Evolutionary conservation across 92 coral and sea anemone genomes (phyloP), one percentile per base, ranked within the genome.

Genomic region (Micromussa lordhowensis): DNA sequence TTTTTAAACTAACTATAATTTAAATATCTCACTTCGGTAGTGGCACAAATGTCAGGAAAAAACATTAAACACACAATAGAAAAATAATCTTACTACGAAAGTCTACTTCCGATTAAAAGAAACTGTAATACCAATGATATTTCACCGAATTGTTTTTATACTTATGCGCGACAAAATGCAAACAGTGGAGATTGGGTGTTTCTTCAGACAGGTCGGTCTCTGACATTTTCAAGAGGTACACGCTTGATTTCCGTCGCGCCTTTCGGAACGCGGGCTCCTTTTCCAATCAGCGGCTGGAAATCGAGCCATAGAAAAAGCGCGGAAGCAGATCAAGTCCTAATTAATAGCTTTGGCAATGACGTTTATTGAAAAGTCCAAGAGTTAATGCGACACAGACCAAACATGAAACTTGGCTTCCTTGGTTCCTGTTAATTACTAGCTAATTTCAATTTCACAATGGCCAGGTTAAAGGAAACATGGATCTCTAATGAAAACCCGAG

Each of bases 31-130:
- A 71, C 77, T 24, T 71, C 77, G 26, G 26, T 32, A 4, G 38
- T 69, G 48, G 18, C 77, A 71, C 34, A 15, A 36, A 14, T 16
- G 7, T 31, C 32, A 70, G 19, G 77, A 32, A 10, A 30, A 71
- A 71, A 22, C 19, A 68, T 36, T 32, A 36, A 71, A 32, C 16
- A 71, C 14, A 34, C 77, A 71, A 71, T 71, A 34, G 48, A 71
- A 71, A 71, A 30, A 19, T 71, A 5, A 71, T 71, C 10, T 1
- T 0, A 19, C 22, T 18, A 71, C 34, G 68, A 71, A 71, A 29
- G 21, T 71, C 48, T 21, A 71, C 34, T 71, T 71, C 77, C 77
- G 77, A 71, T 34, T 71, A 1, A 71, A 71, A 61, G 68, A 36
- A 71, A 34, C 77, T 30, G 36, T 34, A 22, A 32, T 15, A 5